A percentile compares a stretch with the other conserved stretches of the same genome.
These are phyloP conservation scores for Apteryx mantelli DNA, from an alignment of 2,113 vertebrate genomes.

Conservation along the genomic window DNA sequence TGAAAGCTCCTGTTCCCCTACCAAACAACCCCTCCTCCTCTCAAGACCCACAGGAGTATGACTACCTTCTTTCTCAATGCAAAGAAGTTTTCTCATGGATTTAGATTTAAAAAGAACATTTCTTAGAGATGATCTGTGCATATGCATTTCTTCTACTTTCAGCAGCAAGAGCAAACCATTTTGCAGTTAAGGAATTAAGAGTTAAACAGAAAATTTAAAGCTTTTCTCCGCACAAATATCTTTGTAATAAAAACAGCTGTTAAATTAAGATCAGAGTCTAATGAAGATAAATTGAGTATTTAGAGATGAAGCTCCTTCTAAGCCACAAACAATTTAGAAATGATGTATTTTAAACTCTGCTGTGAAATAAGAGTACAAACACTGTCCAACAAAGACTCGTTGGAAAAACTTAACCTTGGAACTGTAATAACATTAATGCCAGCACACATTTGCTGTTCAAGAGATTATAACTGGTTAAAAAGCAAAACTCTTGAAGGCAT, in stretches of 20 bases:
- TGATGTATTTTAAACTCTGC: background rate
- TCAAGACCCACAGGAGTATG: background rate
- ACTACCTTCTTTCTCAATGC: background rate
- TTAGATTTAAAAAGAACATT: background rate
- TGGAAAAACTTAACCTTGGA: background rate
- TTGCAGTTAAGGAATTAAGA: background rate
- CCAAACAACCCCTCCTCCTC: no score
- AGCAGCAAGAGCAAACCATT: background rate
- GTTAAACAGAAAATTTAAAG: background rate
- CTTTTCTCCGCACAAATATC: background rate
- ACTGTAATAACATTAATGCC: background rate
- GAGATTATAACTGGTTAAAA: background rate
- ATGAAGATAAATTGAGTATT: background rate
- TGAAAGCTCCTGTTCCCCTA: background rate
- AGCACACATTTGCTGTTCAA: background rate
- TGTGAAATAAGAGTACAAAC: background rate
- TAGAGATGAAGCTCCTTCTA: background rate
- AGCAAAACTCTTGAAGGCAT: background rate
- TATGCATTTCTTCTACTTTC: background rate
- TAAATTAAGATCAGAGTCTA: background rate
- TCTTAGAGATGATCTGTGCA: background rate
- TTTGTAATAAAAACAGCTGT: background rate
- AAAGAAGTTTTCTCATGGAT: accelerated
- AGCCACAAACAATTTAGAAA: background rate
- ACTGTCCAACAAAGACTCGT: background rate